These are phyloP conservation scores for Drosophila picticornis DNA, from an alignment of 2,888 invertebrate genomes.

Conservation along the genomic window DNA sequence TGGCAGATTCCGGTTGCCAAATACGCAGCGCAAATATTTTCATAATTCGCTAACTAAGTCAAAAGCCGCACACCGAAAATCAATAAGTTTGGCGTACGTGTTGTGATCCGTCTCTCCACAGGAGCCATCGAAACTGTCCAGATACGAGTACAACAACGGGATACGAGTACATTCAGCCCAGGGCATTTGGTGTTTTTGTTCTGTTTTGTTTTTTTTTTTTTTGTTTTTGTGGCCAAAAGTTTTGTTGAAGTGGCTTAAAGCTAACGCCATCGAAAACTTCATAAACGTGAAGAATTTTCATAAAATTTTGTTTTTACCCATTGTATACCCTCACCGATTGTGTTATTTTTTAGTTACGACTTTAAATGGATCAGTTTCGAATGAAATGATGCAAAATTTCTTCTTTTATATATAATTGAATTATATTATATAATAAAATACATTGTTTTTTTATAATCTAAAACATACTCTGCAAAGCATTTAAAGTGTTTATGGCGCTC, in stretches of 20 bases:
- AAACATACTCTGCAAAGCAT: not conserved
- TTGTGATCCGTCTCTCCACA: slow-evolving; percentile 47
- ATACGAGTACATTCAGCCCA: slow-evolving; percentile 29
- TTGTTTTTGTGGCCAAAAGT: slow-evolving; percentile 47
- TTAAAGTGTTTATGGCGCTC: not conserved
- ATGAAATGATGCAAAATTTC: too few species aligned
- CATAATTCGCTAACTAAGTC: slow-evolving; percentile 79
- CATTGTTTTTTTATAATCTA: too few species aligned
- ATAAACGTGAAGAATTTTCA: slow-evolving; percentile 62
- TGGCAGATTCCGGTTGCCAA: slow-evolving; percentile 54
- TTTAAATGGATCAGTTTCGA: not conserved
- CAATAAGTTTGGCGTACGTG: slow-evolving; percentile 80
- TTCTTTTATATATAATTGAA: not conserved
- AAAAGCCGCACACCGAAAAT: slow-evolving; percentile 70
- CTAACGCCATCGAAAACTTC: slow-evolving; percentile 72
- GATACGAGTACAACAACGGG: slow-evolving; percentile 14
- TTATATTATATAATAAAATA: not conserved
- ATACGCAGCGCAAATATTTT: slow-evolving; percentile 73
- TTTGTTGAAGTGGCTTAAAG: slow-evolving; percentile 54
- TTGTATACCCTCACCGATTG: slow-evolving; percentile 14
- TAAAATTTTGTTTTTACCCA: slow-evolving; percentile 11
- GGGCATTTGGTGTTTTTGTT: slow-evolving; percentile 19
- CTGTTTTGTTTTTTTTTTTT: slow-evolving; percentile 17
- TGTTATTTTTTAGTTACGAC: not conserved
- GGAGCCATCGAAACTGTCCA: slow-evolving; percentile 11